Conservation (phyloP, 2,888 invertebrate species). For the Hydroisotoma schaefferi region DNA sequence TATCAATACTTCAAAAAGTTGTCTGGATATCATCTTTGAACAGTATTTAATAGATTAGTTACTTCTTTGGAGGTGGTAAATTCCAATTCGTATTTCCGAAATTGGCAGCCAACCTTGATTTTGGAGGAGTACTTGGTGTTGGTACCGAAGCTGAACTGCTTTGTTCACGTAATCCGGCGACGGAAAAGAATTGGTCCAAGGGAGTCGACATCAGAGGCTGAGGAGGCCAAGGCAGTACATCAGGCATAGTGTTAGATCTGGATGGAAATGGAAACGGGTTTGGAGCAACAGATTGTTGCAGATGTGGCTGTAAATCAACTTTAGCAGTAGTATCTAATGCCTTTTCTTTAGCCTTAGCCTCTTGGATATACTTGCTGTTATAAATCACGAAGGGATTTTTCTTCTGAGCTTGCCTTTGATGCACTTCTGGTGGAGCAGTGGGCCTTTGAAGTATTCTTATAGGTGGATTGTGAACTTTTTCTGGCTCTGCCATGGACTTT, state of each 20-base stretch:
- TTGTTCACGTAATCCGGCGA: slow-evolving; percentile 9
- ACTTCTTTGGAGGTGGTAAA: no score
- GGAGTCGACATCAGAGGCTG: slow-evolving; percentile 8
- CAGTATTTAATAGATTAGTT: no score
- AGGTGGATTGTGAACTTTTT: background rate
- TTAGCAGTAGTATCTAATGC: background rate
- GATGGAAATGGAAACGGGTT: background rate
- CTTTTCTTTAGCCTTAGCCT: background rate
- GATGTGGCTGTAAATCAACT: background rate
- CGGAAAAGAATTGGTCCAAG: slow-evolving; percentile 5
- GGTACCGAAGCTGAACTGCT: no score
- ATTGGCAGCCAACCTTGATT: slow-evolving; percentile 25
- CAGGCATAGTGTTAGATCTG: background rate
- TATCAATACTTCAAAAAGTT: no score
- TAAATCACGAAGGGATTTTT: slow-evolving; percentile 4
- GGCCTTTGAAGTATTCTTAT: slow-evolving; percentile 1
- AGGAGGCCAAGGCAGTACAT: slow-evolving; percentile 10
- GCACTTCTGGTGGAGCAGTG: background rate
- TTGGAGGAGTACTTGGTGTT: no score
- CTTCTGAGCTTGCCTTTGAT: no score
- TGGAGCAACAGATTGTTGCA: background rate
- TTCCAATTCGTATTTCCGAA: slow-evolving; percentile 20
- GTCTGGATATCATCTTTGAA: no score
- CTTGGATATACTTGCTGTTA: background rate
- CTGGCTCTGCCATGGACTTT: background rate